Base-by-base conservation (phyloP, 2,113 vertebrate genomes). In the Ptilonorhynchus violaceus region DNA sequence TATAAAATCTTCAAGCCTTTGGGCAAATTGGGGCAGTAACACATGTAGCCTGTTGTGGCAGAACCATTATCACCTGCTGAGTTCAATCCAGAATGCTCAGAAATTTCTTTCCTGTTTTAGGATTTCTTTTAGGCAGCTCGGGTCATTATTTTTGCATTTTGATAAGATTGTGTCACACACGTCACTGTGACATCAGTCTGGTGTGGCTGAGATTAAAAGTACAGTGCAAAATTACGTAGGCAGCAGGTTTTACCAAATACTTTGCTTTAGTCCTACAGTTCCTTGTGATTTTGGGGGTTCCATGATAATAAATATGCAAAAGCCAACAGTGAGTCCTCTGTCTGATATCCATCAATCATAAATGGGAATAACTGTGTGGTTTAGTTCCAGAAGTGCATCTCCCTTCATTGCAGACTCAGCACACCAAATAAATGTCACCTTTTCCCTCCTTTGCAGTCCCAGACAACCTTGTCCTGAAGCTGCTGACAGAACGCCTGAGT, bases 391-490 rank as follows among this genome's bases (percentile, higher is more conserved):
- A 12, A 67, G 33, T 72, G 52, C 63, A 33, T 23, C 50, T 24
- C 79, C 78, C 41, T 90, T 23, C 42, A 15, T 1, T 83, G 83
- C 82, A 72, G 88, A 18, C 60, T 67, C 79, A 33, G 88, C 39
- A 25, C 28, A 22, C 25, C 33, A 68, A 67, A 42, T 58, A 58
- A 94, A 53, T 56, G 30, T 63, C 52, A 39, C 44, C 55, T 46
- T 76, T 69, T 28, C 13, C n/a, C 81, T 67, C 59, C 64, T 63
- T 22, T 73, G 33, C 92, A 99, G 99, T 99, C 47, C 98, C 99
- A 22, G 98, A 99, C 95, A 75, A 55, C 25, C 87, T 99, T 69
- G 96, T 99, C 18, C 44, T 98, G 91, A 98, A 97, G 97, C 94
- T 98, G 64, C 96, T 99, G 83, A 53, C 92, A 1, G 75, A 97